phyloP scores from a whole-genome alignment of 2,113 vertebrate species.

The Myiozetetes cayanensis region DNA sequence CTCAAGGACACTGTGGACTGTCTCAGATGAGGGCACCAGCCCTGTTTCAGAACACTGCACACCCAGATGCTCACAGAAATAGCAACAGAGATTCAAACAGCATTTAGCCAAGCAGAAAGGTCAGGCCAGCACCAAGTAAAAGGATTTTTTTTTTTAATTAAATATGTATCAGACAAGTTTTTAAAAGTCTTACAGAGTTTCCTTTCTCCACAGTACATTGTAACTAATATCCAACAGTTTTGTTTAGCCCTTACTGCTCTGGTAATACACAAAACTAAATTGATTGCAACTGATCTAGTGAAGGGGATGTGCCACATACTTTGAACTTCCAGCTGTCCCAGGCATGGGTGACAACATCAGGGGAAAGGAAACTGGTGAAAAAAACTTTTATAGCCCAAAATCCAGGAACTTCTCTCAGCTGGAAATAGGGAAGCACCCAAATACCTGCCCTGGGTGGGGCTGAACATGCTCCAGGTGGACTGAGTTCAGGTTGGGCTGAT shows the following conservation, averaged over 20 bases:
- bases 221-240: fast-evolving
- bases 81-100: fast-evolving
- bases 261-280: fast-evolving
- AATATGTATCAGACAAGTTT: neutral
- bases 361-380: neutral
- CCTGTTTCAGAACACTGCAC: neutral
- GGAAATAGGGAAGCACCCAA: neutral
- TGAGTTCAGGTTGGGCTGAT: neutral
- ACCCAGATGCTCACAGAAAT: neutral
- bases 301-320: neutral
- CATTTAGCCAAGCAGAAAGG: neutral
- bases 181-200: neutral
- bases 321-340: neutral
- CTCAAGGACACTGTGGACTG: neutral
- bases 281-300: neutral
- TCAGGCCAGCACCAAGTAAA: neutral
- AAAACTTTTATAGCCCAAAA: neutral
- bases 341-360: neutral
- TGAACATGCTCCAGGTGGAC: neutral
- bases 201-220: neutral
- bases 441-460: neutral
- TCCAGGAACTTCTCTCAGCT: neutral
- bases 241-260: neutral
- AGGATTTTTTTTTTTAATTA: neutral
- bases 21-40: neutral